Conservation (phyloP, 2,888 invertebrate genomes). For the Leuctra nigra region DNA sequence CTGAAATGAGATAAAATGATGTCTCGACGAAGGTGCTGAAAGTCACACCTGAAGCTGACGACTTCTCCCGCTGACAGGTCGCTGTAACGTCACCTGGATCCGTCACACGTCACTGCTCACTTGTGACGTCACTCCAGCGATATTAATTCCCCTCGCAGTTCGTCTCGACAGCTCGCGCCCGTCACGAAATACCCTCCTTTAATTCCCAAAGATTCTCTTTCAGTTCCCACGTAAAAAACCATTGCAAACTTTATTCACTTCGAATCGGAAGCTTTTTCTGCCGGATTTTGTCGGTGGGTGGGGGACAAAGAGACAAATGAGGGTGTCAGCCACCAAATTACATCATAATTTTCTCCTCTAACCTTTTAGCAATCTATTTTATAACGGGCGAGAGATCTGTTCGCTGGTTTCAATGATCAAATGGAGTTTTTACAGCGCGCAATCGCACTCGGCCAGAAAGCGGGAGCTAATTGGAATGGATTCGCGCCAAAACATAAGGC, state of each 20-base stretch:
- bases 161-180: no score
- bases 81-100: no score
- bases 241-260: neutral
- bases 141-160: no score
- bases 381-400: constrained; percentile 19
- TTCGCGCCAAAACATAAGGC: constrained; percentile 1
- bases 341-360: constrained; percentile 25
- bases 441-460: neutral
- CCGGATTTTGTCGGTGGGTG: neutral
- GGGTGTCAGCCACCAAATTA: constrained; percentile 23
- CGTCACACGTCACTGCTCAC: no score
- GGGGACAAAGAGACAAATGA: constrained; percentile 17
- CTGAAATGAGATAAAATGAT: no score
- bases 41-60: no score
- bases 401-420: constrained; percentile 5
- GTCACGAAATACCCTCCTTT: no score
- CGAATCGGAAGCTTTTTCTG: neutral
- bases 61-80: no score
- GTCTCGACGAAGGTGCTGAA: no score
- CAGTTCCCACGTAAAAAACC: constrained; percentile 6
- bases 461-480: constrained; percentile 5
- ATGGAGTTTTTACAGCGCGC: constrained; percentile 8
- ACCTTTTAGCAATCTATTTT: constrained; percentile 23
- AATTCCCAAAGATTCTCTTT: neutral
- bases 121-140: no score